Evolutionary conservation across 1,140 invertebrate genomes (phyloP), one percentile per base, ranked within the genome.

Genomic region (Atta cephalotes): DNA sequence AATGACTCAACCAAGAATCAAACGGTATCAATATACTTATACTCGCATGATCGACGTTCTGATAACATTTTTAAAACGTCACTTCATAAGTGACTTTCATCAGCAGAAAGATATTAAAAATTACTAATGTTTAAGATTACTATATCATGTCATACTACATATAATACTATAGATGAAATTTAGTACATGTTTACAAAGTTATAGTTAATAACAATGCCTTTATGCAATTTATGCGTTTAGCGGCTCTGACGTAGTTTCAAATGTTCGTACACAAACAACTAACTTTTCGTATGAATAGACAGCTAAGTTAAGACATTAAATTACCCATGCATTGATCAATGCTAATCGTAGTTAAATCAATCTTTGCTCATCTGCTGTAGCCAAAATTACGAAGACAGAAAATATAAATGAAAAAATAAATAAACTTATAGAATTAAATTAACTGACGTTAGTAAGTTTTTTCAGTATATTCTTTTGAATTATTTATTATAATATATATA

Each of bases 1-100:
- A 82, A 74, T 62, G 45, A 76, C 25, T 84, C 28, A 62, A 62
- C 68, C 53, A 18, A 45, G 39, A 12, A 63, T 63, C 18, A 49
- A 74, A 74, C 79, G 70, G 70, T 49, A 84, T 82, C 56, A 21
- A 74, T 84, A 62, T 18, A 21, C 39, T 56, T 18, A 21, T 53
- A 58, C n/a, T 18, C n/a, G 49, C 49, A n/a, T 31, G 39, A 82
- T 82, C 18, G 53, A 82, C 7, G 7, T 25, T 70, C 58, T n/a
- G 25, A 82, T 70, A 81, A 70, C 78, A 21, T 82, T 60, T 31
- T 39, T 31, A 49, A 74, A 82, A 31, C 18, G 39, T 21, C 14
- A 58, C 18, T 84, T 35, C 5, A 63, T n/a, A 62, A 60, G 62
- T 63, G 31, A 68, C 12, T n/a, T n/a, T 53, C 14, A 39, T 78